A percentile compares a stretch with the other conserved stretches of the same genome.
Evolutionary conservation across 2,113 vertebrate genomes (phyloP).

Genomic region (Cathartes aura): DNA sequence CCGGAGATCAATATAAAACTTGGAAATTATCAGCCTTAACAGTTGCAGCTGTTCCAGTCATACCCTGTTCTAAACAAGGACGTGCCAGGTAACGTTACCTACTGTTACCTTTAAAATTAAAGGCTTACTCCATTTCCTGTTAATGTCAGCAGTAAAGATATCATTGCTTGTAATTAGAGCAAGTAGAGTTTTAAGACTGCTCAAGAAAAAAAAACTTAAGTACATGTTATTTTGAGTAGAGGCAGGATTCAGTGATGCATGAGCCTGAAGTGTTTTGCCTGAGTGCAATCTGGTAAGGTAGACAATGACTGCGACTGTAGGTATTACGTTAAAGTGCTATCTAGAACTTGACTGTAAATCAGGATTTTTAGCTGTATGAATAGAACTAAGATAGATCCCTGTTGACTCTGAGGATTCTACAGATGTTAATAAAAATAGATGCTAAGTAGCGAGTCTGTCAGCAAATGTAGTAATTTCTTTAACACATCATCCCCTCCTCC

Average conservation of each 20-base stretch:
- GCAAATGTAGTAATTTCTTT: neutral
- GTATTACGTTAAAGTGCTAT: neutral
- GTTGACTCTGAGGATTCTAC: neutral
- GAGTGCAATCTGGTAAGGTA: neutral
- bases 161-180: neutral
- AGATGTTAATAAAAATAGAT: neutral
- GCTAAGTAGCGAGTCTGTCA: neutral
- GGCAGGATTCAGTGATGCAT: neutral
- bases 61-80: neutral
- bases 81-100: accelerated
- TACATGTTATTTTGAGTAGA: neutral
- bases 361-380: neutral
- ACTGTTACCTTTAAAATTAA: neutral
- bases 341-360: neutral
- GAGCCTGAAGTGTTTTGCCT: neutral
- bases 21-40: neutral
- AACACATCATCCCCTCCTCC: neutral
- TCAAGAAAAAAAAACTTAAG: neutral
- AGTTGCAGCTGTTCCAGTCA: neutral
- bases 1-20: neutral
- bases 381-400: neutral
- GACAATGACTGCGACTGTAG: neutral
- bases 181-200: neutral
- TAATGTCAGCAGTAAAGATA: neutral
- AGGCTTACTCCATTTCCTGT: neutral